Percentiles rank a stretch among this genome's conserved stretches.
Evolutionary conservation across 2,888 invertebrate genomes (phyloP).

Genomic region (Aphrophora alni): DNA sequence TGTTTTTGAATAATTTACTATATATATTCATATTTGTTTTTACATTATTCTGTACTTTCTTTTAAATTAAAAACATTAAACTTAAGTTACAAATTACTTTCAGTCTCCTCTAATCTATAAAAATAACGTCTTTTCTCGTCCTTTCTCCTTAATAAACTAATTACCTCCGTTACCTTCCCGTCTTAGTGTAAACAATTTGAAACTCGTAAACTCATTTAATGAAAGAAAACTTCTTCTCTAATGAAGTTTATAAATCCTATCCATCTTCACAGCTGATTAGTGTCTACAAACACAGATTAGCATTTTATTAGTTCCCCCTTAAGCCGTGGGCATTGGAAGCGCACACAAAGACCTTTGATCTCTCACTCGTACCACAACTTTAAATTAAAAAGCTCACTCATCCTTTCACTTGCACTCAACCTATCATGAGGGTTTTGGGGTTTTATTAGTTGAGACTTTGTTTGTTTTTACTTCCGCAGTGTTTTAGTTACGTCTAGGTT

Average conservation of each 20-base stretch:
- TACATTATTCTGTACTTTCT: too few relatives aligned
- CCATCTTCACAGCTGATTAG: constrained; percentile 49
- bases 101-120: too few relatives aligned
- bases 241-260: neutral
- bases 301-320: constrained; percentile 53
- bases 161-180: neutral
- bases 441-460: neutral
- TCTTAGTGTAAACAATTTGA: too few relatives aligned
- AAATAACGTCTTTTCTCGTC: too few relatives aligned
- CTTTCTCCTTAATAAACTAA: neutral
- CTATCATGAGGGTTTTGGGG: neutral
- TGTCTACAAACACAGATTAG: constrained; percentile 53
- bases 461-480: neutral
- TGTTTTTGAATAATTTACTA: too few relatives aligned
- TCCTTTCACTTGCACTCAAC: constrained; percentile 47
- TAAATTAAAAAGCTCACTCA: constrained; percentile 51
- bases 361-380: constrained; percentile 55
- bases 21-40: too few relatives aligned
- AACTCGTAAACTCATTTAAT: neutral
- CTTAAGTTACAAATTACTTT: too few relatives aligned
- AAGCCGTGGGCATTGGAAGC: constrained; percentile 22
- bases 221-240: neutral
- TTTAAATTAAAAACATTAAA: too few relatives aligned
- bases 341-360: constrained; percentile 64
- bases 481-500: too few relatives aligned